Conservation (phyloP, 2,888 invertebrate species). For the Pyrochroa serraticornis region DNA sequence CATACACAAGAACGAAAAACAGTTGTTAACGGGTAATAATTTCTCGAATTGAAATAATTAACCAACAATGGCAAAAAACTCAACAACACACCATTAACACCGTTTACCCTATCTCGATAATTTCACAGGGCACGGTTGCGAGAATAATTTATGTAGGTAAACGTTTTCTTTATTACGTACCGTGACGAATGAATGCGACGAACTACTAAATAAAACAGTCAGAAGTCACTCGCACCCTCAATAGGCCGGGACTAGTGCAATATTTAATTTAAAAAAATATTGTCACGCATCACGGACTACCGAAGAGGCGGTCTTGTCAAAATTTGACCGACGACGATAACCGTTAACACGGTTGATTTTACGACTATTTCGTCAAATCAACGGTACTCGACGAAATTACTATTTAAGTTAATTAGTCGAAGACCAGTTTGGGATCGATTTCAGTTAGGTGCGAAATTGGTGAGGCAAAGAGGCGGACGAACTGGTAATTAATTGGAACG, state of each 20-base stretch:
- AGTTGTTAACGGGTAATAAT: no score
- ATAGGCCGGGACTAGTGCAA: slow-evolving; percentile 75
- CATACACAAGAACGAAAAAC: no score
- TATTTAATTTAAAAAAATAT: slow-evolving; percentile 61
- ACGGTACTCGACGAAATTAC: background rate
- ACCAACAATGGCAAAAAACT: slow-evolving; percentile 32
- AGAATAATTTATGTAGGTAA: slow-evolving; percentile 30
- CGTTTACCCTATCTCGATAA: slow-evolving; percentile 41
- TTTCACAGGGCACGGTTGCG: slow-evolving; percentile 34
- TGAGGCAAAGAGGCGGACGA: no score
- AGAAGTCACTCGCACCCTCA: slow-evolving; percentile 45
- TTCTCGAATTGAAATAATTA: no score
- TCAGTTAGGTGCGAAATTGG: no score
- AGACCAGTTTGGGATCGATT: no score
- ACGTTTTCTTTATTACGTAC: slow-evolving; percentile 23
- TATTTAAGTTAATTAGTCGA: background rate
- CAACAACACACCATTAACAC: slow-evolving; percentile 38
- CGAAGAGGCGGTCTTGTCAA: slow-evolving; percentile 39
- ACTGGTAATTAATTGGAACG: no score
- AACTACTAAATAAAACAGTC: no score
- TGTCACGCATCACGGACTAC: slow-evolving; percentile 61
- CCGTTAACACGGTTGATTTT: background rate
- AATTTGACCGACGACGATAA: slow-evolving; percentile 6
- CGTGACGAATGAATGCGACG: slow-evolving; percentile 12
- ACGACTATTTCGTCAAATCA: background rate